phyloP scores from a whole-genome alignment of 2,888 invertebrate species.

The Oegoconia quadripuncta region DNA sequence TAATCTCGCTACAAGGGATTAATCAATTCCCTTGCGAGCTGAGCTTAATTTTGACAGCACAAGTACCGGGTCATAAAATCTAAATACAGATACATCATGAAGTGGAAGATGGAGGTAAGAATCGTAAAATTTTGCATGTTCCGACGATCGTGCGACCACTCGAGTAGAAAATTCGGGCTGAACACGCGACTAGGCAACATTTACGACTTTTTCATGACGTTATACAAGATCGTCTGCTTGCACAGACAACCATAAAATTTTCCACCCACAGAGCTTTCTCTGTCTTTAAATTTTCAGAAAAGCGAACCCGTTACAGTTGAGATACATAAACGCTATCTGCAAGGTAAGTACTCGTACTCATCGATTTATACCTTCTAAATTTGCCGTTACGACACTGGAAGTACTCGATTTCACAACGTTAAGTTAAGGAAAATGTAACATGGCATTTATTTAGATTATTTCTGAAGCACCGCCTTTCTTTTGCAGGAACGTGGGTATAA shows the following conservation, averaged over 20 bases:
- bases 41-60: slow-evolving; percentile 32
- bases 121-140: slow-evolving; percentile 65
- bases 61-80: slow-evolving; percentile 37
- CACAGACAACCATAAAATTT: slow-evolving; percentile 57
- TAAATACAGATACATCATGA: slow-evolving; percentile 24
- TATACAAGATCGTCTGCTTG: slow-evolving; percentile 49
- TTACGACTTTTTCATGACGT: slow-evolving; percentile 69
- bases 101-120: slow-evolving; percentile 36
- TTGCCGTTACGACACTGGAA: too few relatives aligned
- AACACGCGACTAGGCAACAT: slow-evolving; percentile 59
- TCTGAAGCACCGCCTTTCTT: too few relatives aligned
- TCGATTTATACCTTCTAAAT: too few relatives aligned
- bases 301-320: slow-evolving; percentile 8
- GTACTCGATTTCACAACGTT: too few relatives aligned
- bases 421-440: too few relatives aligned
- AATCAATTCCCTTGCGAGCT: not conserved
- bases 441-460: too few relatives aligned
- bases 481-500: too few relatives aligned
- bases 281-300: slow-evolving; percentile 38
- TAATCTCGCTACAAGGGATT: not conserved
- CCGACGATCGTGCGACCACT: slow-evolving; percentile 51
- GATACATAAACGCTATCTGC: slow-evolving; percentile 7
- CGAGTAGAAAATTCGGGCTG: slow-evolving; percentile 62
- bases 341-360: too few relatives aligned
- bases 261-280: slow-evolving; percentile 36